These are phyloP conservation scores for Hirundo rustica DNA, from an alignment of 2,797 vertebrate species.

Conservation along the genomic window DNA sequence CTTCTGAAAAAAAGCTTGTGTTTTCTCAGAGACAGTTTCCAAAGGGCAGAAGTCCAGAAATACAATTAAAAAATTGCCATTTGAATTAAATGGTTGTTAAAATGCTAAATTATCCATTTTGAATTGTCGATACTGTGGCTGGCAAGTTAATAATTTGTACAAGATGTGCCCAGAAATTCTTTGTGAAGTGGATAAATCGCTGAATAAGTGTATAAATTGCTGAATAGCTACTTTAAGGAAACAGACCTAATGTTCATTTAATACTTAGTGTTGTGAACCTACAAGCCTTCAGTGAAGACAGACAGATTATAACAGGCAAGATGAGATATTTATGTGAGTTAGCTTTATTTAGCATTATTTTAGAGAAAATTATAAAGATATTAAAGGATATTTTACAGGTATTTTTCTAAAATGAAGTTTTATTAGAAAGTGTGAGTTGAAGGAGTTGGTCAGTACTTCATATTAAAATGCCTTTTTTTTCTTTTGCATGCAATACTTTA, in stretches of 20 bases:
- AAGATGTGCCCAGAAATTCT: background rate
- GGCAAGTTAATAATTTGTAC: background rate
- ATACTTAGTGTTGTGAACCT: background rate
- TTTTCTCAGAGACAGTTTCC: background rate
- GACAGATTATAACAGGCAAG: background rate
- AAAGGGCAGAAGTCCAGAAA: background rate
- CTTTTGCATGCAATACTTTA: background rate
- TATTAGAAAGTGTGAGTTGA: background rate
- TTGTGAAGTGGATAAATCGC: background rate
- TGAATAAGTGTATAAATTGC: background rate
- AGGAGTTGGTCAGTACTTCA: background rate
- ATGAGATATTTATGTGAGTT: background rate
- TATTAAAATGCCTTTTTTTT: background rate
- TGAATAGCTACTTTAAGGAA: background rate
- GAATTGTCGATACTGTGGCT: fast-evolving
- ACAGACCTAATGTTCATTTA: background rate
- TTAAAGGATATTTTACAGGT: background rate
- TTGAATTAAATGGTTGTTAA: background rate
- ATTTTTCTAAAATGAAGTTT: background rate
- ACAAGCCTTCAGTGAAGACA: background rate
- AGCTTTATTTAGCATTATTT: background rate
- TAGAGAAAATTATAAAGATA: background rate
- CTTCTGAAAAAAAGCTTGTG: background rate
- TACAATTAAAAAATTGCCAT: background rate
- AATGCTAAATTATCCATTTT: background rate